Evolutionary conservation across 2,888 invertebrate species (phyloP).

Genomic region (Leucophenga montana): DNA sequence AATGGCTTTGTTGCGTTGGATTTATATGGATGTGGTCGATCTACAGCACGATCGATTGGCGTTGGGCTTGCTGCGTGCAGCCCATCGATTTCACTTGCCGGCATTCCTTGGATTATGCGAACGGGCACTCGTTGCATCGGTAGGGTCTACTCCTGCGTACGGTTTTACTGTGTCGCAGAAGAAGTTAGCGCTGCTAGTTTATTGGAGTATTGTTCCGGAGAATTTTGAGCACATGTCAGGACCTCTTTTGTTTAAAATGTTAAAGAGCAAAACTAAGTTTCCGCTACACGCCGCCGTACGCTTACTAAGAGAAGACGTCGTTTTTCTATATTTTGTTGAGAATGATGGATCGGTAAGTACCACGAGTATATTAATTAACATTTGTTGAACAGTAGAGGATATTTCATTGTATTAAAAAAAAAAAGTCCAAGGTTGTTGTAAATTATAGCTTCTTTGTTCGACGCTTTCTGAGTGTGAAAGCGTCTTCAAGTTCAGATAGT

Average conservation of each 20-base stretch:
- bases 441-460: too few species aligned
- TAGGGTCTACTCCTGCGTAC: constrained; percentile 89
- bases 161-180: constrained; percentile 94
- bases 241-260: constrained; percentile 89
- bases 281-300: constrained; percentile 93
- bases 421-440: too few species aligned
- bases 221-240: constrained; percentile 97
- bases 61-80: constrained; percentile 86
- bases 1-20: constrained; percentile 87
- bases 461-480: too few species aligned
- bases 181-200: constrained; percentile 88
- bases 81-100: constrained; percentile 83
- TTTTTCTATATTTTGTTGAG: constrained; percentile 94
- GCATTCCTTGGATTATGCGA: constrained; percentile 87
- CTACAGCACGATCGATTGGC: constrained; percentile 83
- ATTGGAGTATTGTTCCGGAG: constrained; percentile 88
- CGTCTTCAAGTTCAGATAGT: too few species aligned
- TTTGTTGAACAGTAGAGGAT: too few species aligned
- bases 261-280: constrained; percentile 90
- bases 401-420: too few species aligned
- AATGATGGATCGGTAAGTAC: constrained; percentile 88
- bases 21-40: constrained; percentile 90
- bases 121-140: constrained; percentile 87
- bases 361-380: too few species aligned
- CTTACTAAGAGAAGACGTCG: constrained; percentile 92